Conservation (phyloP, 1,140 invertebrate genomes). For the Colletes gigas region DNA sequence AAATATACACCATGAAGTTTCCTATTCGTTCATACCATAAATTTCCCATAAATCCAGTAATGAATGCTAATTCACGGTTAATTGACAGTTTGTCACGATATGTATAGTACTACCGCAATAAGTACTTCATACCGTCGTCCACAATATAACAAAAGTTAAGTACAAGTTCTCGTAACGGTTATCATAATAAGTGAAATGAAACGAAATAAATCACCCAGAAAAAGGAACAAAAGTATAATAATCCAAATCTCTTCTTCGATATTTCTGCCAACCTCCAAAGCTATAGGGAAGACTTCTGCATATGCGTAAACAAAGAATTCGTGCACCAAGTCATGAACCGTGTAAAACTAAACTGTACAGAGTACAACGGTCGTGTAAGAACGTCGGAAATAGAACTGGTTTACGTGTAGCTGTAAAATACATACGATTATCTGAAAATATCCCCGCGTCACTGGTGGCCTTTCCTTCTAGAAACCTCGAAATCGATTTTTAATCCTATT, state of each 20-base stretch:
- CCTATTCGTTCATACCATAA: neutral
- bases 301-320: conserved; percentile 43
- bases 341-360: neutral
- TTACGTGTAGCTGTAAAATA: conserved; percentile 31
- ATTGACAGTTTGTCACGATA: conserved; percentile 40
- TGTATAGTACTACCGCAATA: neutral
- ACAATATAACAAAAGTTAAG: neutral
- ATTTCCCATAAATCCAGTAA: neutral
- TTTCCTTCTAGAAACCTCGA: conserved; percentile 51
- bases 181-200: neutral
- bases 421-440: conserved; percentile 60
- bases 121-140: neutral
- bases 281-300: conserved; percentile 3
- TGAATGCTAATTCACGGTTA: neutral
- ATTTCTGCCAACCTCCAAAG: conserved; percentile 44
- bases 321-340: conserved; percentile 5
- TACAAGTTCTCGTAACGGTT: neutral
- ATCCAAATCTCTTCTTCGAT: neutral
- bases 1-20: neutral
- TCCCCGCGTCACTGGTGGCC: conserved; percentile 50
- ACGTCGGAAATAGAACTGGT: conserved; percentile 10
- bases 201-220: neutral
- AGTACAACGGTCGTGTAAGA: neutral
- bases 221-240: neutral
- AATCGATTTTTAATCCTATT: conserved; percentile 47